Conservation (phyloP, 2,113 vertebrate species). For the Coptodon rendalli region DNA sequence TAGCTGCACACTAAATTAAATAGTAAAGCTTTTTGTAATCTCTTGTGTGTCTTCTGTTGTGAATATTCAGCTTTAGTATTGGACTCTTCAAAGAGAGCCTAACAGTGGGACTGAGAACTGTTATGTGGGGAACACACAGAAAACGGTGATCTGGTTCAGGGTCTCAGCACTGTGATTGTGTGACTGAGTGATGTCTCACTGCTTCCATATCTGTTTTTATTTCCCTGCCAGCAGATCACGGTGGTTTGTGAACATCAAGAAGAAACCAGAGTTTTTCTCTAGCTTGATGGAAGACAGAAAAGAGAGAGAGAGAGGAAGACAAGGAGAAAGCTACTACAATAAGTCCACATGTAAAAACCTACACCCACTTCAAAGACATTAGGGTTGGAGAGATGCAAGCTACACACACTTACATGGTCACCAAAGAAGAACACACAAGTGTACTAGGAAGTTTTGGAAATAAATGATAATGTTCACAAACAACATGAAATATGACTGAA, state of each 20-base stretch:
- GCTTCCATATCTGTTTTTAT: not conserved
- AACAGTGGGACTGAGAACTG: not conserved
- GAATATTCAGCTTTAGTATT: not conserved
- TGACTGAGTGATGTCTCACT: not conserved
- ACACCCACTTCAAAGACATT: not conserved
- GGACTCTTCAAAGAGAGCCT: not conserved
- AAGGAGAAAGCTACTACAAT: not conserved
- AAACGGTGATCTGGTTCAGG: not conserved
- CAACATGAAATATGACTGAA: not conserved
- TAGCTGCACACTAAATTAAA: not conserved
- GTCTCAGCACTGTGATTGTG: not conserved
- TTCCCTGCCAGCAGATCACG: not conserved
- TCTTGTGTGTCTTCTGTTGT: not conserved
- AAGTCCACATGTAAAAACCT: not conserved
- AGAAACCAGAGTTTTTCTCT: constrained; percentile 1
- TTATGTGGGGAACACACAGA: not conserved
- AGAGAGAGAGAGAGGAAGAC: not conserved
- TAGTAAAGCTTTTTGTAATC: not conserved
- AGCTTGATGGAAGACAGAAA: constrained; percentile 29
- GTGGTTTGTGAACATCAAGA: constrained; percentile 2
- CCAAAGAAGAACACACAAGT: not conserved
- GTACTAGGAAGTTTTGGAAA: not conserved
- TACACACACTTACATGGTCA: not conserved
- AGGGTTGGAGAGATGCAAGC: not conserved
- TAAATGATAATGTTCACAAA: not conserved